A percentile compares a stretch with the other conserved stretches of the same genome.
These are phyloP conservation scores for Scaptomyza parva DNA, from an alignment of 2,888 invertebrate species.

Conservation along the genomic window DNA sequence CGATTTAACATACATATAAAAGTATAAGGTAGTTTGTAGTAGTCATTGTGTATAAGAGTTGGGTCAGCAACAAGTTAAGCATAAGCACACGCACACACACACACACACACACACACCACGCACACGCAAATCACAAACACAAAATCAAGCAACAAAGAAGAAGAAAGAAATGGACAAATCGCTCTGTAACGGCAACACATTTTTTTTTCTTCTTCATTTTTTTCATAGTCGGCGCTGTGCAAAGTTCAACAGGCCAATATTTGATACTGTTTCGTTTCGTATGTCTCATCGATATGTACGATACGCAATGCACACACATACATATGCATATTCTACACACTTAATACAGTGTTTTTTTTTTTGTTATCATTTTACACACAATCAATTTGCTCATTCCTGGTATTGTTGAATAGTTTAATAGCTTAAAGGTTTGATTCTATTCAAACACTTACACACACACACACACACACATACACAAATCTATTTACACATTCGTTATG, in stretches of 20 bases:
- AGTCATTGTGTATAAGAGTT: too few species aligned
- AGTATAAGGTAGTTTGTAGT: background rate
- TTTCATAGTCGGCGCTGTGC: background rate
- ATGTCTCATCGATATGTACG: background rate
- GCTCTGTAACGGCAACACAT: background rate
- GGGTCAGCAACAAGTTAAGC: background rate
- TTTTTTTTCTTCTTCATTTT: too few species aligned
- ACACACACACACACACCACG: too few species aligned
- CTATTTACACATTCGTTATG: background rate
- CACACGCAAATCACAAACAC: background rate
- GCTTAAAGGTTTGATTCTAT: background rate
- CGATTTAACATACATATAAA: background rate
- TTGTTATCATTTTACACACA: background rate
- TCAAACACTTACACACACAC: background rate
- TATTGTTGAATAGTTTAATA: background rate
- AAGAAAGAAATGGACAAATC: background rate
- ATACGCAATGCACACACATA: background rate
- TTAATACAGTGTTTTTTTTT: background rate
- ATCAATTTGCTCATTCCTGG: background rate
- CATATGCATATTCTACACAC: background rate
- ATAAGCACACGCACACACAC: background rate
- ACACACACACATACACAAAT: background rate
- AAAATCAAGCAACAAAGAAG: background rate
- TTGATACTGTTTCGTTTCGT: background rate
- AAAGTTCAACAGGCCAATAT: background rate